Conservation (phyloP, 2,888 invertebrate genomes). For the Dorcus parallelipipedus region DNA sequence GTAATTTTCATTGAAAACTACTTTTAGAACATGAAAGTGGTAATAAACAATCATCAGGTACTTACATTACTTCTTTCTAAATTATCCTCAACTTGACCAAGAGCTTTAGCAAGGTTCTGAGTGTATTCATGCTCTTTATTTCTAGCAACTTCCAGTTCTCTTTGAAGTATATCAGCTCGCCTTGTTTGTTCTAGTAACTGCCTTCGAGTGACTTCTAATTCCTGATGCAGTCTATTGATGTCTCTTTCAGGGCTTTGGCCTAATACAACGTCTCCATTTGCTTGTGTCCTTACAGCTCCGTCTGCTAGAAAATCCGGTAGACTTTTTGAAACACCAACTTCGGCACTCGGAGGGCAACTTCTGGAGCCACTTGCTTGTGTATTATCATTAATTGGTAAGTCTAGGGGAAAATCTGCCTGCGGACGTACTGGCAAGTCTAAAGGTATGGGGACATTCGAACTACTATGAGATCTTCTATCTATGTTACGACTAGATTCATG, state of each 20-base stretch:
- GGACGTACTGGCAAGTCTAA: slow-evolving; percentile 43
- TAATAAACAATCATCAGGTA: slow-evolving; percentile 8
- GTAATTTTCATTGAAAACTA: not conserved
- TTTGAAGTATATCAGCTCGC: slow-evolving; percentile 54
- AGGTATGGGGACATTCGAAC: slow-evolving; percentile 33
- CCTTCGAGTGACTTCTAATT: slow-evolving; percentile 54
- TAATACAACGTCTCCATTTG: slow-evolving; percentile 31
- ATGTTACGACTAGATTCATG: slow-evolving; percentile 29
- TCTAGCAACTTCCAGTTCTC: slow-evolving; percentile 53
- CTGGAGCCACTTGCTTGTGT: slow-evolving; percentile 27
- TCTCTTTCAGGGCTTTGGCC: slow-evolving; percentile 41
- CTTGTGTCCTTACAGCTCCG: slow-evolving; percentile 56
- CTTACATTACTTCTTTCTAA: slow-evolving; percentile 57
- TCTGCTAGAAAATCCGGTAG: slow-evolving; percentile 71
- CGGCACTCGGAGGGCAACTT: slow-evolving; percentile 30
- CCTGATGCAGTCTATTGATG: slow-evolving; percentile 54
- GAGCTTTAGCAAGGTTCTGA: slow-evolving; percentile 54
- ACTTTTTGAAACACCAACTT: slow-evolving; percentile 52
- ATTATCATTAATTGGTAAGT: slow-evolving; percentile 39
- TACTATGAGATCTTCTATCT: slow-evolving; percentile 23
- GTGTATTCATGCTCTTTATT: slow-evolving; percentile 55
- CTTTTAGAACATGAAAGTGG: not conserved
- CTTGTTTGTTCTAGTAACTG: slow-evolving; percentile 54
- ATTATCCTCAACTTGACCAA: slow-evolving; percentile 59
- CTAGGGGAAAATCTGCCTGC: slow-evolving; percentile 44